Percentiles rank a stretch among this genome's conserved stretches.
Evolutionary conservation across 2,797 vertebrate genomes (phyloP).

Genomic region (Simalia tracyae): DNA sequence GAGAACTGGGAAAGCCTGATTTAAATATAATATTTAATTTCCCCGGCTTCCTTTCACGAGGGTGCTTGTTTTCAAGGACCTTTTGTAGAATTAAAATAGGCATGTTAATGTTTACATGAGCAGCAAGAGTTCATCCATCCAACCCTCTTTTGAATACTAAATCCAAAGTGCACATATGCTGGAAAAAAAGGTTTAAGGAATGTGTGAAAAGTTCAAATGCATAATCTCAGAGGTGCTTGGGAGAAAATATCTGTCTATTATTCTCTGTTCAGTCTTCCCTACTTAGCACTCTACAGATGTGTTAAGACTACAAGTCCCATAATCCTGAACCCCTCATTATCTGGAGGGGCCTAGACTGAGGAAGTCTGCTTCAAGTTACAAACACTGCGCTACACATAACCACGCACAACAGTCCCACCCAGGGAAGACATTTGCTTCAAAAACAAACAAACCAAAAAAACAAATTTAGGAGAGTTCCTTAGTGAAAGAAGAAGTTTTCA

Average conservation of each 20-base stretch:
- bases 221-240: neutral
- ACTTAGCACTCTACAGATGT: neutral
- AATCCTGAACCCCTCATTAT: neutral
- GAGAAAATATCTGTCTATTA: neutral
- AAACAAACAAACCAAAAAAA: neutral
- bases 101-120: conserved; percentile 3
- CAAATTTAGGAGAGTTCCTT: neutral
- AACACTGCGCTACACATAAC: neutral
- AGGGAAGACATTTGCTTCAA: neutral
- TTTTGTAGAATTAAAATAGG: neutral
- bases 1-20: neutral
- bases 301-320: neutral
- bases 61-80: neutral
- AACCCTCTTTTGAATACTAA: neutral
- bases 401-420: neutral
- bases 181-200: neutral
- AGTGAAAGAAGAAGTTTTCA: neutral
- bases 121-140: neutral
- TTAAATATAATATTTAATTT: neutral
- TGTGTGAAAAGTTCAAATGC: neutral
- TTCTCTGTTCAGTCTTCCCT: neutral
- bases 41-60: neutral
- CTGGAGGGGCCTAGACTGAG: neutral
- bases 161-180: neutral
- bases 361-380: neutral